Conservation (phyloP, 2,888 invertebrate species). For the Stramonita haemastoma region DNA sequence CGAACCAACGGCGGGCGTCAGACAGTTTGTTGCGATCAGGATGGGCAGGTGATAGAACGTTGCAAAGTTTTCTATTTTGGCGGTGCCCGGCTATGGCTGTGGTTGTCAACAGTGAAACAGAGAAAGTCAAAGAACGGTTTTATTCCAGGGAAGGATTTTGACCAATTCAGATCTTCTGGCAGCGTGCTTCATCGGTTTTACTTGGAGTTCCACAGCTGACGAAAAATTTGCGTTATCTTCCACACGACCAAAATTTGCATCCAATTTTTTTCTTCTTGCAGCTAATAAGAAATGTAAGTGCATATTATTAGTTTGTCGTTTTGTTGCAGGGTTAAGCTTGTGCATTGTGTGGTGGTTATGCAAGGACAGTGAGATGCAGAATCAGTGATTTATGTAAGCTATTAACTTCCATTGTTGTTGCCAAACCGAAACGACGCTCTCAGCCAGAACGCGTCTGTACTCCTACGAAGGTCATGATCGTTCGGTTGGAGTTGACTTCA, state of each 20-base stretch:
- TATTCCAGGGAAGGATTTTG: conserved; percentile 29
- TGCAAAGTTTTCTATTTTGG: conserved; percentile 26
- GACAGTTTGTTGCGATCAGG: conserved; percentile 43
- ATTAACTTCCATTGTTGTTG: neutral
- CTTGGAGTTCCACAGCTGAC: neutral
- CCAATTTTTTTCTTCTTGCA: neutral
- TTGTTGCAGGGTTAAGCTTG: neutral
- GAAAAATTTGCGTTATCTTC: neutral
- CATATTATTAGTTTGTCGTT: neutral
- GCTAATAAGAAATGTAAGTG: conserved; percentile 47
- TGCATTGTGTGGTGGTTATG: neutral
- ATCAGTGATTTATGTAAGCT: neutral
- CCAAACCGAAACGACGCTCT: neutral
- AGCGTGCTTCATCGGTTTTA: conserved; percentile 6
- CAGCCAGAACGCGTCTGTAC: neutral
- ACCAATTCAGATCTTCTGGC: conserved; percentile 24
- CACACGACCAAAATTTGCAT: neutral
- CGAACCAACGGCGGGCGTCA: conserved; percentile 26
- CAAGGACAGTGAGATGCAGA: neutral
- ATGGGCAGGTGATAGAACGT: conserved; percentile 36
- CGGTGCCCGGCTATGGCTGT: conserved; percentile 46
- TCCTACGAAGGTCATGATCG: neutral
- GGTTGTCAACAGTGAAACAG: conserved; percentile 33
- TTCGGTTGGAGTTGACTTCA: conserved; percentile 26
- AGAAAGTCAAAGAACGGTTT: conserved; percentile 33